Evolutionary conservation across 2,113 vertebrate genomes (phyloP), one percentile per base, ranked within the genome.

Genomic region (Triplophysa dalaica): DNA sequence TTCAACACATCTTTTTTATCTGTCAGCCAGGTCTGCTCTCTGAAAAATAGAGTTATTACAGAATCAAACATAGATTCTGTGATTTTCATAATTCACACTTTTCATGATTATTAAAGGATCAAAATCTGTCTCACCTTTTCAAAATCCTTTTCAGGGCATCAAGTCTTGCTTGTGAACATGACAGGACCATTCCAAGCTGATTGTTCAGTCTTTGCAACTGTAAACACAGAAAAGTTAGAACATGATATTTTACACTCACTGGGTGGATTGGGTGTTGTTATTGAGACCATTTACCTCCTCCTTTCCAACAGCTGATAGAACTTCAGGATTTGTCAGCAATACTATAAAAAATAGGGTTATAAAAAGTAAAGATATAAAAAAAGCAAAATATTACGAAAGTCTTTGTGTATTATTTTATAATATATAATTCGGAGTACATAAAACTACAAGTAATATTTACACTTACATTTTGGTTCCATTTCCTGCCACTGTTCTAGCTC

Each of bases 171-270:
- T 92, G 86, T 5, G 75, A 87, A 82, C 89, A 93, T 21, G 91
- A 88, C 81, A 88, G 81, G 60, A 92, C 84, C 91, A 93, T 90
- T 82, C 93, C 90, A 48, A 94, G 89, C 77, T 93, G 85, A 62
- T 84, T 87, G 82, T 91, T 89, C 56, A 91, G 74, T 72, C 85
- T 91, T 24, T 89, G 78, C 83, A 94, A 86, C 93, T 94, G 70
- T 61, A 38, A 21, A 38, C 52, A 78, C 79, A 43, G 66, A 74
- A 2, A 45, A 45, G 43, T 45, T 45, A 38, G 33, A 38, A 7
- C 33, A 7, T 38, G 33, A n/a, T 48, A 26, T 19, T 16, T 14
- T 26, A 45, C 9, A 26, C 22, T 12, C n/a, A 9, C 13, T 24
- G 12, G 43, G 10, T 2, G 8, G 11, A 19, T 1, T 62, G 8